A percentile compares a stretch with the other conserved stretches of the same genome.
These are phyloP conservation scores for Turdus rufiventris DNA, from an alignment of 2,113 vertebrate species.

Conservation along the genomic window DNA sequence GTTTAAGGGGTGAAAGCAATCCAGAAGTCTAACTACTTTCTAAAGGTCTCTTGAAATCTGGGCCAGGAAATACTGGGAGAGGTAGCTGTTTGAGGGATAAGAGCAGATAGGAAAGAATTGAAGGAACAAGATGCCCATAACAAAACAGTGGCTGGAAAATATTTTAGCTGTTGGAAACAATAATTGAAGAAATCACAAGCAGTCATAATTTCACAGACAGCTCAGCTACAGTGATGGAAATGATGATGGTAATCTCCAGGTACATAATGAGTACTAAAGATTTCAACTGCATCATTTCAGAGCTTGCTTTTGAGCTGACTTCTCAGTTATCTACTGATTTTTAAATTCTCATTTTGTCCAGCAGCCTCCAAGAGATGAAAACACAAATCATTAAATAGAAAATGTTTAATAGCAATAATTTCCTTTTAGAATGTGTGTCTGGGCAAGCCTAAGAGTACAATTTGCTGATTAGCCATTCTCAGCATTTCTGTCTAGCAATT, in stretches of 20 bases:
- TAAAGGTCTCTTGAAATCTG: not conserved
- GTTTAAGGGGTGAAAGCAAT: not conserved
- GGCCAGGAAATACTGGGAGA: not conserved
- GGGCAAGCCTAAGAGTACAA: slow-evolving; percentile 4
- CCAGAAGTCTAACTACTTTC: not conserved
- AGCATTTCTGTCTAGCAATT: slow-evolving; percentile 19
- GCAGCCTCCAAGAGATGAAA: not conserved
- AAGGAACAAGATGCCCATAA: not conserved
- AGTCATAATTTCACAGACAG: not conserved
- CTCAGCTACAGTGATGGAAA: not conserved
- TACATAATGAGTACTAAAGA: not conserved
- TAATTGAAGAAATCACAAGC: not conserved
- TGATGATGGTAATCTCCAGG: not conserved
- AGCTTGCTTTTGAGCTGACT: not conserved
- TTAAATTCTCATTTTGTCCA: not conserved
- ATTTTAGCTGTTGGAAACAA: not conserved
- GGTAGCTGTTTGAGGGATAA: not conserved
- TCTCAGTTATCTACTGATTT: not conserved
- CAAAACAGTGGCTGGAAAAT: not conserved
- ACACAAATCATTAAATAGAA: not conserved
- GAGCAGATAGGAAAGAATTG: not conserved
- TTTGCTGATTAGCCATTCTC: slow-evolving; percentile 28
- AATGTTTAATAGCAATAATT: not conserved
- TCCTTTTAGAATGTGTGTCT: not conserved
- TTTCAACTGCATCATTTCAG: not conserved